Base-by-base conservation (phyloP, 2,888 invertebrate genomes). In the Pasiphila rectangulata region DNA sequence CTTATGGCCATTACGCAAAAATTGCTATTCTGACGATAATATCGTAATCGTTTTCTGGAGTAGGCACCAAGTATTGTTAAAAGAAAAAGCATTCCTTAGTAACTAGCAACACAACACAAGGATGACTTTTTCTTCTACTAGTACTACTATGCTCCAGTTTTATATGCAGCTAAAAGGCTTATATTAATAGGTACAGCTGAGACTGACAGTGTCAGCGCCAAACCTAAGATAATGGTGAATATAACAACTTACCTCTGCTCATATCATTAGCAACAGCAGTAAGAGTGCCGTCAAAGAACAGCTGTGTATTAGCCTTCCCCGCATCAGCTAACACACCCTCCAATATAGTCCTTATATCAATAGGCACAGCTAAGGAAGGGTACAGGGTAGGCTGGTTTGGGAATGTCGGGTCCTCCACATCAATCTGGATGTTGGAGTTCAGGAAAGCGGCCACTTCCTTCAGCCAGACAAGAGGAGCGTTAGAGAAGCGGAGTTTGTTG, bases 261-360 rank as follows among this genome's bases (percentile, higher is more conserved):
- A 95, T 91, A 63, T 94, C 94, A 62, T 91, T 92, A 3, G 93
- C 93, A 86, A 95, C 90, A 9, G 92, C 89, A 4, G 92, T 92
- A 10, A 95, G 79, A 21, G 93, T 91, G 17, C 91, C 91, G 72
- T 94, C 94, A 63, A 92, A 94, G 75, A 94, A 95, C 56, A 93
- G 75, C 63, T 93, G 92, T 3, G 90, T 75, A 57, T 92, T 93
- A 3, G 90, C 83, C 54, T 90, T 89, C 0, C 93, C 93, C 4
- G 92, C 90, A 40, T 91, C 90, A 27, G 90, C 84, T 1, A 94
- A 62, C 0, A 90, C 83, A 61, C 71, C 83, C 38, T 90, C 83
- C 39, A 92, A 64, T 25, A 71, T 68, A 7, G 64, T 72, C 43
- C 79, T 83, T 13, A 92, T 65, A 15, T 85, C 76, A 20, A 72